Conservation (phyloP, 1,140 invertebrate genomes). For the Chironomus striatipennis region DNA sequence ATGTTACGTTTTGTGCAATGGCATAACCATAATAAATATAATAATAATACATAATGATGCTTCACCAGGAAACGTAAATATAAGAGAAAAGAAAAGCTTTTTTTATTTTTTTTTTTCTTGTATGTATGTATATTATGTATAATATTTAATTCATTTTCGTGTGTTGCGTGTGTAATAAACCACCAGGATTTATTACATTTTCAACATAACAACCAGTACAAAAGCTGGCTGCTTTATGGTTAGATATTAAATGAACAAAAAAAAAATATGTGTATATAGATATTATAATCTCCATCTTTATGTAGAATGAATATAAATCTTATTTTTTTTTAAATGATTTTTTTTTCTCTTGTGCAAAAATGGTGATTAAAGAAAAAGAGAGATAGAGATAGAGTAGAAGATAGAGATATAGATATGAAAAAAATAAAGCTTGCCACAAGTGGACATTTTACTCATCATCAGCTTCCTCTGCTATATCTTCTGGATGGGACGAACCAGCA, state of each 20-base stretch:
- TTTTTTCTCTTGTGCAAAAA: neutral
- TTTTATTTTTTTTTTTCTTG: neutral
- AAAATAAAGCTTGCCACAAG: neutral
- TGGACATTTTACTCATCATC: neutral
- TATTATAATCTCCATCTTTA: no score
- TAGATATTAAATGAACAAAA: no score
- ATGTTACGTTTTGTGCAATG: no score
- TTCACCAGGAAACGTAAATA: neutral
- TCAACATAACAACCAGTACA: conserved; percentile 4
- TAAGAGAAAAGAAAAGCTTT: neutral
- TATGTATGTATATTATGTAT: neutral
- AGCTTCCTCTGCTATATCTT: conserved; percentile 6
- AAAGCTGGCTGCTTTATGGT: neutral
- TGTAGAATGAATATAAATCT: neutral
- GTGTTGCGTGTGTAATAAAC: neutral
- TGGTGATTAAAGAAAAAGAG: neutral
- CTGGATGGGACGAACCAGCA: neutral
- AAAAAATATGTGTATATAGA: no score
- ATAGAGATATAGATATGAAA: neutral
- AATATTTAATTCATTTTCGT: neutral
- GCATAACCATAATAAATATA: neutral
- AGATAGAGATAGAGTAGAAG: no score
- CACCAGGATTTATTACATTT: neutral
- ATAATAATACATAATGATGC: conserved; percentile 5
- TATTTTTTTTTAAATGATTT: neutral